Percentiles rank a stretch among this genome's conserved stretches.
phyloP scores from a whole-genome alignment of 1,140 invertebrate genomes.

The Chelonus insularis region DNA sequence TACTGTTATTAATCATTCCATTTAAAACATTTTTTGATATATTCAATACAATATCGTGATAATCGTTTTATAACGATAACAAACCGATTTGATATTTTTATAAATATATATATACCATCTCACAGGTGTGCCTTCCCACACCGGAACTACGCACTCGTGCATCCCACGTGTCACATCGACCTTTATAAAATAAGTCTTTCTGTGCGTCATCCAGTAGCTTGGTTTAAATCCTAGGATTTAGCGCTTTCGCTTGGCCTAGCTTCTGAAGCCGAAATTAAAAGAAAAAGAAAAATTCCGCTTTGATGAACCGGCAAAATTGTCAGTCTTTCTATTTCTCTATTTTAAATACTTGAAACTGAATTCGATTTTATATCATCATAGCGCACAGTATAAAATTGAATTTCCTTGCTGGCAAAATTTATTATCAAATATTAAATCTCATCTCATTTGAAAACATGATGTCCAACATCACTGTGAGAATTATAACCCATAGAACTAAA shows the following conservation, averaged over 20 bases:
- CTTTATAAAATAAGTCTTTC: constrained; percentile 9
- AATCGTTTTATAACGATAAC: no score
- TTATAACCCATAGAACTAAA: constrained; percentile 40
- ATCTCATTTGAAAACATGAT: constrained; percentile 46
- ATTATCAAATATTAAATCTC: not conserved
- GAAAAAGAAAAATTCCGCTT: not conserved
- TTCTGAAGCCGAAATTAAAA: constrained; percentile 6
- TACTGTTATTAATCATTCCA: no score
- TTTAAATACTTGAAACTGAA: no score
- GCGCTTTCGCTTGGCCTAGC: constrained; percentile 16
- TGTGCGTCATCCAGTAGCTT: not conserved
- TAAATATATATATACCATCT: constrained; percentile 26
- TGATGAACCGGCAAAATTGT: constrained; percentile 9
- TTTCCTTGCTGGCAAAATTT: no score
- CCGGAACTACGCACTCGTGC: constrained; percentile 30
- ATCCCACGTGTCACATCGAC: constrained; percentile 7
- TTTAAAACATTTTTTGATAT: no score
- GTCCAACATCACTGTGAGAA: constrained; percentile 34
- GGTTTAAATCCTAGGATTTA: constrained; percentile 14
- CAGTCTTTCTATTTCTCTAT: constrained; percentile 9
- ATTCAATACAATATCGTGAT: no score
- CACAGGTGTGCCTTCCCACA: constrained; percentile 31
- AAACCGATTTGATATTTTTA: no score
- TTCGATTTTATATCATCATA: no score
- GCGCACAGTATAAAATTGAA: no score